phyloP scores from a whole-genome alignment of 2,113 vertebrate genomes.

The Rhinoptilus africanus region DNA sequence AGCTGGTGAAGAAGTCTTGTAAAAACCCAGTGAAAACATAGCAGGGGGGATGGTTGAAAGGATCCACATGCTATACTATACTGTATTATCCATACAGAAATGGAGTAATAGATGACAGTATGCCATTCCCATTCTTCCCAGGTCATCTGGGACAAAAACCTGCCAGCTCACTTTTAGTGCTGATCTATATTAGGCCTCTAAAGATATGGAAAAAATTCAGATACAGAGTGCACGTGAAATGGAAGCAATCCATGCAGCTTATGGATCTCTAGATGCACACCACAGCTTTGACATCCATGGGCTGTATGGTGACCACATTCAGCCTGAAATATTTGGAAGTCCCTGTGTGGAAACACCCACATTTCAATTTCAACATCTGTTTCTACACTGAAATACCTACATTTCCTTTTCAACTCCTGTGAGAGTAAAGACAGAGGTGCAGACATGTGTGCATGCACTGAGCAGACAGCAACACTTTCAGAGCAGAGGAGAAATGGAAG shows the following conservation, averaged over 20 bases:
- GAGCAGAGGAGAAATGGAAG: neutral
- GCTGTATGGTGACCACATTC: neutral
- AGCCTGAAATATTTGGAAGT: no score
- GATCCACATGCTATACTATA: neutral
- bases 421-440: neutral
- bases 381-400: neutral
- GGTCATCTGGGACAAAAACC: neutral
- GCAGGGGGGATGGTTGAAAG: neutral
- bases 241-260: neutral
- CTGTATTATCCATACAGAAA: neutral
- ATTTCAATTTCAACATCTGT: neutral
- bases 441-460: fast-evolving
- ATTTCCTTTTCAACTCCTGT: neutral
- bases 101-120: neutral
- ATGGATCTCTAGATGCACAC: neutral
- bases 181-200: neutral
- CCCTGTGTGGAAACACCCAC: neutral
- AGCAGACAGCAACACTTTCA: neutral
- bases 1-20: neutral
- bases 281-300: neutral
- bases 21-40: neutral
- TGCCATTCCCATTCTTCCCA: neutral
- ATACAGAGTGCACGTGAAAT: neutral
- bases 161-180: neutral
- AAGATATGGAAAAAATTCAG: neutral